Percentiles rank a stretch among this genome's conserved stretches.
Conservation (phyloP, 1,140 invertebrate genomes). For the Panonychus citri region DNA sequence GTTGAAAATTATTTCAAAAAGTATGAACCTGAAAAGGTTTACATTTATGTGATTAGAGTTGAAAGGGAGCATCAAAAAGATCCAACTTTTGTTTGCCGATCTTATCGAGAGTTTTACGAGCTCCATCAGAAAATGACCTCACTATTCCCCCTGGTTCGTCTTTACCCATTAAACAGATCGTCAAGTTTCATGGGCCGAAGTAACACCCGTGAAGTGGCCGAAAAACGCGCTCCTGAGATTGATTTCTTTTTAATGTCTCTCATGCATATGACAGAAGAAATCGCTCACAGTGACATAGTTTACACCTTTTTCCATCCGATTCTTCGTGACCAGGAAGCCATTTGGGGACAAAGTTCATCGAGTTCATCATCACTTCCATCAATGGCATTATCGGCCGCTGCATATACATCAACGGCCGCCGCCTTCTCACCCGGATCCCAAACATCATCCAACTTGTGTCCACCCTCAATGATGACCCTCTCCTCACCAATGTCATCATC, state of each 20-base stretch:
- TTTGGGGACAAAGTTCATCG: neutral
- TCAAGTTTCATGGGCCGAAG: conserved; percentile 55
- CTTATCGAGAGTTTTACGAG: conserved; percentile 88
- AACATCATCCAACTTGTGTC: neutral
- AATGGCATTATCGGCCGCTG: neutral
- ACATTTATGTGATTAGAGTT: conserved; percentile 78
- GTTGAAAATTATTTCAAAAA: conserved; percentile 77
- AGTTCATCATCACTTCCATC: neutral
- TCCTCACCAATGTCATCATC: conserved; percentile 16
- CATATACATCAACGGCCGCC: neutral
- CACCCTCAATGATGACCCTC: neutral
- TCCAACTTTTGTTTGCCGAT: conserved; percentile 62
- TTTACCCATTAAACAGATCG: conserved; percentile 42
- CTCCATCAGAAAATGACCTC: conserved; percentile 80
- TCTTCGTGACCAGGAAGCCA: conserved; percentile 46
- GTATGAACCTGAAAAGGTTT: conserved; percentile 92
- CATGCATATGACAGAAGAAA: conserved; percentile 67
- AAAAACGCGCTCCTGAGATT: conserved; percentile 60
- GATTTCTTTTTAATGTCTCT: conserved; percentile 62
- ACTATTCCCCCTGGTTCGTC: conserved; percentile 66
- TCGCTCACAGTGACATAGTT: conserved; percentile 79
- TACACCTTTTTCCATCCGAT: conserved; percentile 96
- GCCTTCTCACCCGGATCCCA: no score
- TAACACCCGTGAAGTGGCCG: conserved; percentile 80
- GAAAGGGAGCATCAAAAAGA: conserved; percentile 58